Conservation (phyloP, 2,888 invertebrate genomes). For the Pseudanteris insignis region DNA sequence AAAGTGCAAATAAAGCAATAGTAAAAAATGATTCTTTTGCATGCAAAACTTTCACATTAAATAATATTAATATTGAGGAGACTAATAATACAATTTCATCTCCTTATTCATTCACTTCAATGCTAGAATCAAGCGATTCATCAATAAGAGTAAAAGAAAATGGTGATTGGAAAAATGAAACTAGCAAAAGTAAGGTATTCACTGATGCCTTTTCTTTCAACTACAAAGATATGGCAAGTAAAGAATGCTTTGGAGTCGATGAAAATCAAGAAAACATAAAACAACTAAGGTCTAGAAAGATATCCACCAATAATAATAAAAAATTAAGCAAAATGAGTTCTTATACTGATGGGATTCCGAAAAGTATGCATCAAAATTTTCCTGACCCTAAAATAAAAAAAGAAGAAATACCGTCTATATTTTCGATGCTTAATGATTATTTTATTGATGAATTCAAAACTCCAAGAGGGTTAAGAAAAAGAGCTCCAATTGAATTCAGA, state of each 20-base stretch:
- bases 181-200: too few species aligned
- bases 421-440: conserved; percentile 24
- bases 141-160: too few species aligned
- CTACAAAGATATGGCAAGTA: not conserved
- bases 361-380: conserved; percentile 13
- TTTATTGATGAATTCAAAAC: conserved; percentile 24
- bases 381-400: conserved; percentile 10
- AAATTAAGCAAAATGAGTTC: not conserved
- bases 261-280: not conserved
- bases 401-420: conserved; percentile 15
- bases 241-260: not conserved
- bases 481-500: conserved; percentile 17
- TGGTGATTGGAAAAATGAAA: too few species aligned
- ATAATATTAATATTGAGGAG: too few species aligned
- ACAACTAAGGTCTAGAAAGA: conserved; percentile 14
- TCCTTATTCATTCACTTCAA: too few species aligned
- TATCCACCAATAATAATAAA: not conserved
- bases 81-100: too few species aligned
- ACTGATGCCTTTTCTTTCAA: too few species aligned
- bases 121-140: too few species aligned
- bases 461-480: conserved; percentile 11
- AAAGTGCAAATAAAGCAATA: too few species aligned
- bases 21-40: too few species aligned
- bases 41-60: too few species aligned
- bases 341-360: conserved; percentile 6